Evolutionary conservation across 2,888 invertebrate species (phyloP).

Genomic region (Galeruca laticollis): DNA sequence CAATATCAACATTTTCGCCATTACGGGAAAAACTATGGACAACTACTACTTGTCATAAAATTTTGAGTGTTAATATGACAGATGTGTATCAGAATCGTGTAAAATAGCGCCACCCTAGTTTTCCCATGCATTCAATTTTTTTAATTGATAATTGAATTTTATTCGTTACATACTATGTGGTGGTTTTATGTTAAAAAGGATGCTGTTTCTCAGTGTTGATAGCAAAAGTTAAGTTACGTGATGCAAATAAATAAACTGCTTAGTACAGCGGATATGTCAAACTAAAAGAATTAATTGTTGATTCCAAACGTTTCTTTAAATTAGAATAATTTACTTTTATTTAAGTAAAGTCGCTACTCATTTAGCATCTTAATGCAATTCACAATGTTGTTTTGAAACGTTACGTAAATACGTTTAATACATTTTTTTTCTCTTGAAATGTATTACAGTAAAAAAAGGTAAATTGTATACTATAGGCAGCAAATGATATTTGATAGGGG

Average conservation of each 20-base stretch:
- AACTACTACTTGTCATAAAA: too few relatives aligned
- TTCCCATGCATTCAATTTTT: too few relatives aligned
- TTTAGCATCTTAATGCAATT: slow-evolving; percentile 20
- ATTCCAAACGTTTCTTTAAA: slow-evolving; percentile 28
- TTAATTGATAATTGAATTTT: not conserved
- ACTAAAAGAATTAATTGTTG: slow-evolving; percentile 29
- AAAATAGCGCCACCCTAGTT: too few relatives aligned
- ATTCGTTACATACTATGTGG: not conserved
- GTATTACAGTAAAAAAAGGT: not conserved
- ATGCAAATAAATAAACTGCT: slow-evolving; percentile 21
- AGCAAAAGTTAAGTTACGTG: slow-evolving; percentile 22
- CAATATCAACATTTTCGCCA: too few relatives aligned
- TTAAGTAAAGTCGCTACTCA: slow-evolving; percentile 23
- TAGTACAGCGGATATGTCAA: slow-evolving; percentile 16
- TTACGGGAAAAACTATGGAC: too few relatives aligned
- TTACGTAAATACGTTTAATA: not conserved
- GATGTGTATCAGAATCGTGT: too few relatives aligned
- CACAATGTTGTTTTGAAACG: not conserved
- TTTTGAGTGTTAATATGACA: too few relatives aligned
- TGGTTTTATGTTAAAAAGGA: not conserved
- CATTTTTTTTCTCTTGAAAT: not conserved
- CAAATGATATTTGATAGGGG: too few relatives aligned
- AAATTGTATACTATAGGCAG: not conserved
- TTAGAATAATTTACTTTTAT: slow-evolving; percentile 31
- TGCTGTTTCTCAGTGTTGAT: not conserved